A percentile compares a stretch with the other conserved stretches of the same genome.
These are phyloP conservation scores for Galeopterus variegatus DNA, from an alignment of 2,113 vertebrate species.

Conservation along the genomic window DNA sequence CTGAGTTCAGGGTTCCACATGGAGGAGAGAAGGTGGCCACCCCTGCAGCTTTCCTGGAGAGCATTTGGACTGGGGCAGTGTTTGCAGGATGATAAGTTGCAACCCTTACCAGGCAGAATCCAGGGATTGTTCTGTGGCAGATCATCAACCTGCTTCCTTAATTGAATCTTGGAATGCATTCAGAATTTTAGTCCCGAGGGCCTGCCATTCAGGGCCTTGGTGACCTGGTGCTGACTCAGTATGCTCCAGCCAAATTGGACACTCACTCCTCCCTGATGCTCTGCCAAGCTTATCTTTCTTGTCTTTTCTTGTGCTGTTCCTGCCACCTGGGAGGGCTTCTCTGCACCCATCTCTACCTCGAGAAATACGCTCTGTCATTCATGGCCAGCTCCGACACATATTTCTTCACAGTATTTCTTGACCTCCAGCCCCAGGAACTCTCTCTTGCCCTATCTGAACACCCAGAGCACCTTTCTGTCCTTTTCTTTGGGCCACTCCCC, in stretches of 20 bases:
- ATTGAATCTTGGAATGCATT: not conserved
- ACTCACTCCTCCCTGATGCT: not conserved
- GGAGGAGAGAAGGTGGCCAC: not conserved
- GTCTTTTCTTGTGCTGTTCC: not conserved
- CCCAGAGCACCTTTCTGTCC: not conserved
- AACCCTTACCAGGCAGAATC: not conserved
- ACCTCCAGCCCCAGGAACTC: not conserved
- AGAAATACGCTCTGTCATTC: not conserved
- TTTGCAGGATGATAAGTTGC: not conserved
- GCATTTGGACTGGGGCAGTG: not conserved
- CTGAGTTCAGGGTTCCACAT: not conserved
- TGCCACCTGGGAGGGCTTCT: not conserved
- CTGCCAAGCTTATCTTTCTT: not conserved
- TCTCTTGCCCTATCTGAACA: not conserved
- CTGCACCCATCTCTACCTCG: not conserved
- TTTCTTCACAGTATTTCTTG: not conserved
- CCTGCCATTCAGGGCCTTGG: not conserved
- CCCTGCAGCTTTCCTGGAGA: not conserved
- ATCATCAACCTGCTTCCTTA: not conserved
- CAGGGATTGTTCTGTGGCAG: not conserved
- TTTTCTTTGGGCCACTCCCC: not conserved
- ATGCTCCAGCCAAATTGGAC: not conserved
- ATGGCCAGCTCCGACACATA: not conserved
- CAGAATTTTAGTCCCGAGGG: constrained; percentile 21
- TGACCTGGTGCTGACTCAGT: not conserved